A percentile compares a stretch with the other conserved stretches of the same genome.
Evolutionary conservation across 2,113 vertebrate species (phyloP).

Genomic region (Eublepharis macularius): DNA sequence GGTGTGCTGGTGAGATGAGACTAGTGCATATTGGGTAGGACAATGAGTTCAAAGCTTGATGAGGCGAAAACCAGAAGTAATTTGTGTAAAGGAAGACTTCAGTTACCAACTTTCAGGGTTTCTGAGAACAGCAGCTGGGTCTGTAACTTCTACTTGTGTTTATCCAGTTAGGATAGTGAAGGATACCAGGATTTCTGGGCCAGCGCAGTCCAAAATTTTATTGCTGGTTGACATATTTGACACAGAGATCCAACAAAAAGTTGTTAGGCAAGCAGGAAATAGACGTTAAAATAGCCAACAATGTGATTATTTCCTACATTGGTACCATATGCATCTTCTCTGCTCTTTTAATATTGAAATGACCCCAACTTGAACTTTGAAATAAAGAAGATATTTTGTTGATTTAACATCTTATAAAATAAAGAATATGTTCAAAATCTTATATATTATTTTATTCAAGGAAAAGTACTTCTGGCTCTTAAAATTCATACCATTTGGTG

Average conservation of each 20-base stretch:
- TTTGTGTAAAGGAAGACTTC: not conserved
- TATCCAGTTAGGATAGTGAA: not conserved
- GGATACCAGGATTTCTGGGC: not conserved
- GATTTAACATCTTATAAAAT: not conserved
- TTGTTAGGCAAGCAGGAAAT: not conserved
- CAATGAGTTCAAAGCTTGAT: not conserved
- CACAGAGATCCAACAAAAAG: not conserved
- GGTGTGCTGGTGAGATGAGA: no score
- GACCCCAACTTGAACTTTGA: not conserved
- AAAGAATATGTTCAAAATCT: not conserved
- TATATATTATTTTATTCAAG: not conserved
- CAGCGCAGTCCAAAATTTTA: not conserved
- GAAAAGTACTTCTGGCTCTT: not conserved
- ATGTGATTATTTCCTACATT: not conserved
- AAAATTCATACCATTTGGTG: constrained; percentile 5
- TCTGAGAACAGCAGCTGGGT: not conserved
- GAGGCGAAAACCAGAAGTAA: not conserved
- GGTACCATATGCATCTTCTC: not conserved
- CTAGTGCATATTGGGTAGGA: not conserved
- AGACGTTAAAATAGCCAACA: not conserved
- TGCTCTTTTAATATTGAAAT: not conserved
- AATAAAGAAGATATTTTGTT: not conserved
- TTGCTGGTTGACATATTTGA: not conserved
- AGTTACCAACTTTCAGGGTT: not conserved
- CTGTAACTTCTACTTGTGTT: not conserved